A percentile compares a stretch with the other conserved stretches of the same genome.
These are phyloP conservation scores for Apis florea DNA, from an alignment of 1,140 invertebrate genomes.

Conservation along the genomic window DNA sequence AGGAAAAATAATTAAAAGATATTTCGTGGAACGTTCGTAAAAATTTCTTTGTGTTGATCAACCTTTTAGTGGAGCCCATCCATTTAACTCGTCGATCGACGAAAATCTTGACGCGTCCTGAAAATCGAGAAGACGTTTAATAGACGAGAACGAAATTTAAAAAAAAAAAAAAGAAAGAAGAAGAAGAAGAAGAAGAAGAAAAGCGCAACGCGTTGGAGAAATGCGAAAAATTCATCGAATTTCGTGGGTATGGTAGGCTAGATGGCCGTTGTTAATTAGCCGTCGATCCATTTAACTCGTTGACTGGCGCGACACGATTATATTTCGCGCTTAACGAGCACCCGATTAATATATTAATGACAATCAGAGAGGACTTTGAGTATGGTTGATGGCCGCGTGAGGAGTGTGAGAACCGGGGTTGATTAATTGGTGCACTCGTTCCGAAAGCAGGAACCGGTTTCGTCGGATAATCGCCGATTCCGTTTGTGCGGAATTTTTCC, in stretches of 20 bases:
- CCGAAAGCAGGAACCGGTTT: background rate
- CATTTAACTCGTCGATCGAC: too few relatives aligned
- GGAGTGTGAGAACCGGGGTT: background rate
- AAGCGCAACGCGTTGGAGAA: too few relatives aligned
- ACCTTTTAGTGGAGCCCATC: too few relatives aligned
- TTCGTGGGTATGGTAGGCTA: too few relatives aligned
- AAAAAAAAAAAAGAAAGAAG: background rate
- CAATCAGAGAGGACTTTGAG: background rate
- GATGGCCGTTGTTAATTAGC: slow-evolving; percentile 15
- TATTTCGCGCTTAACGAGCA: slow-evolving; percentile 5
- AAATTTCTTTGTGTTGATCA: too few relatives aligned
- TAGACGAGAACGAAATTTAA: background rate
- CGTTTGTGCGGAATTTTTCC: slow-evolving; percentile 38
- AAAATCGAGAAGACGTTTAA: too few relatives aligned
- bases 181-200: background rate
- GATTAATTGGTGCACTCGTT: slow-evolving; percentile 9
- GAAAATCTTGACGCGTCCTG: too few relatives aligned
- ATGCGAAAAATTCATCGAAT: background rate
- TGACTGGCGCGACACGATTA: slow-evolving; percentile 12
- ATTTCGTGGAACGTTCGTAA: too few relatives aligned
- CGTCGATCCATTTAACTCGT: slow-evolving; percentile 3
- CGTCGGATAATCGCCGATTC: slow-evolving; percentile 33
- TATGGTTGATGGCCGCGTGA: background rate
- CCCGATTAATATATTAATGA: slow-evolving; percentile 21
- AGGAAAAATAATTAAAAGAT: too few relatives aligned